Evolutionary conservation across 1,140 invertebrate genomes (phyloP), one percentile per base, ranked within the genome.

Genomic region (Atta cephalotes): DNA sequence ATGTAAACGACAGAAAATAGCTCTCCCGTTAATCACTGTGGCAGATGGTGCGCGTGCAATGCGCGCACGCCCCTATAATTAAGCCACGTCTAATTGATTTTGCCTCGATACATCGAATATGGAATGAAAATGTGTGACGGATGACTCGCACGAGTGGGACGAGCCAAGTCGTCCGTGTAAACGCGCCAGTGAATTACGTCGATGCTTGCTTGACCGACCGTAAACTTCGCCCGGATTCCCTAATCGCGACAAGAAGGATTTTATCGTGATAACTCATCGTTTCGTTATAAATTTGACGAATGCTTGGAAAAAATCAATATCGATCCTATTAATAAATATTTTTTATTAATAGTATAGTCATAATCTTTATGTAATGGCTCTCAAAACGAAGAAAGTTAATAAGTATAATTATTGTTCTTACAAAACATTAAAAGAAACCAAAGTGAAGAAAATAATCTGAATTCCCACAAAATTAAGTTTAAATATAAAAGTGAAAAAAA

Each of bases 51-150:
- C 49, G 56, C 31, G 60, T 35, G 21, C 18, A 0, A n/a, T 16
- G 16, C 49, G 49, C 49, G 25, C 53, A 28, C 58, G 60, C 89
- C 82, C 86, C 72, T 60, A 78, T 88, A 86, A 90, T 91, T 86
- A 76, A 90, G 65, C 49, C 79, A 78, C 62, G 53, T 88, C 89
- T 90, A 90, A 90, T 90, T 90, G 89, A 90, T 90, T 86, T 76
- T 62, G 21, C 60, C 18, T 76, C 63, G 62, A 45, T 45, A 45
- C 76, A 70, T 86, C 89, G 63, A 88, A 72, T 74, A 62, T 82
- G 81, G 81, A 63, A 90, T 82, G 78, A 65, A 65, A 86, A 81
- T 65, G 89, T 53, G 77, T 35, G 35, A n/a, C 81, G 86, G 77
- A 45, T 82, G 86, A 90, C 66, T 85, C 31, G 51, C 81, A 72